Evolutionary conservation across 37 sponge, comb jelly and placozoan species (phyloP), one percentile per base, ranked within the genome.

Genomic region (Chondrilla cf. caribensis): DNA sequence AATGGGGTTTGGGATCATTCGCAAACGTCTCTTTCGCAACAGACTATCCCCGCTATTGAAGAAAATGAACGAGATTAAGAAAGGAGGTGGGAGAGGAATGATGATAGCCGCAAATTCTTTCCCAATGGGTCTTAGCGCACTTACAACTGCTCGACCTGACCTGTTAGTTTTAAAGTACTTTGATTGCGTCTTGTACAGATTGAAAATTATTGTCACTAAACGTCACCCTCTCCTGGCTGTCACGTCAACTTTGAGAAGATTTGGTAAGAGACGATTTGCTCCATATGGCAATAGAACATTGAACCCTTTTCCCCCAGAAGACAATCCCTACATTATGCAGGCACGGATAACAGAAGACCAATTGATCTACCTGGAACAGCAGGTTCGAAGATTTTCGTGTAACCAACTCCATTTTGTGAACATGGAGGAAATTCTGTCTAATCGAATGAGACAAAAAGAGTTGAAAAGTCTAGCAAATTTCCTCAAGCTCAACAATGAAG

Each of bases 171-270:
- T 73, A 37, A 73, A 73, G 76, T 22, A 73, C 76, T 73, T 40
- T 40, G 76, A 73, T 21, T 73, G 76, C 43, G 40, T 36, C 7
- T 73, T 73, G 76, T 73, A 73, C 43, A 36, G 76, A 43, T 21
- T 73, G 31, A 73, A 73, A 37, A 36, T 73, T 73, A 40, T 73
- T 73, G 76, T 73, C 21, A 6, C 43, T 36, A 32, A 39, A 32
- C 76, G 76, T 7, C 76, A 73, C 40, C 76, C 76, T 37, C 36
- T 73, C 22, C 22, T 43, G 7, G 44, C 76, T 73, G 76, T 73
- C n/a, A 73, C 40, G 76, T 73, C 76, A 21, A 37, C 76, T 40
- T 41, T 73, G 31, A 73, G 76, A 22, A 73, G 76, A 73, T 73
- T 73, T 73, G 76, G 76, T 43, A n/a, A 32, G 3, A 40, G 42